Percentiles rank a stretch among this genome's conserved stretches.
phyloP scores from a whole-genome alignment of 2,113 vertebrate species.

The Charina bottae region DNA sequence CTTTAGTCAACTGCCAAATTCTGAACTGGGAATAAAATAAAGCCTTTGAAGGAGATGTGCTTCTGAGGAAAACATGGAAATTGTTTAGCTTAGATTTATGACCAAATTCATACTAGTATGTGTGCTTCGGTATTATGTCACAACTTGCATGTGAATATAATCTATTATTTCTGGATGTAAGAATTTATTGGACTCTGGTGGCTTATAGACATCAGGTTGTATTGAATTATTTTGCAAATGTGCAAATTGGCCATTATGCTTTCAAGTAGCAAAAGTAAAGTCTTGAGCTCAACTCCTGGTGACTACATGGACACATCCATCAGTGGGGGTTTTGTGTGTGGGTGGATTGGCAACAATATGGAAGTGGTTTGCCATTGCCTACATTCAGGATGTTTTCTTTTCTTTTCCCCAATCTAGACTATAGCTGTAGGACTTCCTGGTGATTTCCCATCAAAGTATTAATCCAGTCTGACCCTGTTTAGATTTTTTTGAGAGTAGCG shows the following conservation, averaged over 20 bases:
- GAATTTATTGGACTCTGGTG: background rate
- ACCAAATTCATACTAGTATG: background rate
- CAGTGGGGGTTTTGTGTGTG: background rate
- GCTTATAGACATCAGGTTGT: background rate
- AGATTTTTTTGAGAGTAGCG: background rate
- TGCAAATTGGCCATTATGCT: background rate
- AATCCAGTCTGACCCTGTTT: background rate
- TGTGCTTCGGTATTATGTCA: background rate
- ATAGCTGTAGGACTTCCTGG: background rate
- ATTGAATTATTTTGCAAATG: background rate
- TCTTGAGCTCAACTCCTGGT: background rate
- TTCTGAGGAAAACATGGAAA: background rate
- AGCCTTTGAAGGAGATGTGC: background rate
- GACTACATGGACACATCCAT: background rate
- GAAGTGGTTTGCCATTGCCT: background rate
- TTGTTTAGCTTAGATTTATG: background rate
- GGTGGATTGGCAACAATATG: background rate
- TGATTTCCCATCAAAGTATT: background rate
- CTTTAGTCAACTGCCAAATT: background rate
- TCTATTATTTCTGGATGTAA: background rate
- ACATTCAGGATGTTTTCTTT: background rate
- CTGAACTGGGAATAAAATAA: background rate
- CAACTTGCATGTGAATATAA: background rate
- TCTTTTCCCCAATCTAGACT: background rate
- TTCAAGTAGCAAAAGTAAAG: background rate